phyloP scores from a whole-genome alignment of 1,140 invertebrate species.

The Zelostemma sp. region DNA sequence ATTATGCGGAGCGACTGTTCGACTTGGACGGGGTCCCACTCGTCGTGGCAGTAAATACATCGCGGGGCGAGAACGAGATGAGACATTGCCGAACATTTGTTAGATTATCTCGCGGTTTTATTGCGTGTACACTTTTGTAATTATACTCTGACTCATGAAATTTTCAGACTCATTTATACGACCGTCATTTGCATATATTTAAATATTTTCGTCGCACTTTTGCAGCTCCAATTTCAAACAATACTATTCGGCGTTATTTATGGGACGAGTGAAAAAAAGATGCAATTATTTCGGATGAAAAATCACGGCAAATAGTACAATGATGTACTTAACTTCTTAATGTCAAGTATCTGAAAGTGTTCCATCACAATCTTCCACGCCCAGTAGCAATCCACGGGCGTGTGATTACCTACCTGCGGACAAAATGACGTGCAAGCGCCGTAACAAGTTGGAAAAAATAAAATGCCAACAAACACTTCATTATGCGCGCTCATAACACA shows the following conservation, averaged over 20 bases:
- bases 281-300: slow-evolving; percentile 28
- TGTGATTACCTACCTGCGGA: slow-evolving; percentile 63
- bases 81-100: slow-evolving; percentile 60
- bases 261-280: slow-evolving; percentile 15
- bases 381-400: slow-evolving; percentile 63
- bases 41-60: slow-evolving; percentile 63
- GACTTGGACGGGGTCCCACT: slow-evolving; percentile 67
- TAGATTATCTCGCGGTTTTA: slow-evolving; percentile 67
- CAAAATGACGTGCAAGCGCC: slow-evolving; percentile 58
- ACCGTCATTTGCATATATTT: slow-evolving; percentile 33
- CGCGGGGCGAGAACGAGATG: slow-evolving; percentile 50
- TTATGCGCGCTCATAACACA: slow-evolving; percentile 60
- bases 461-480: slow-evolving; percentile 64
- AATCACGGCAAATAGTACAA: not conserved
- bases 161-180: slow-evolving; percentile 41
- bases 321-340: not conserved
- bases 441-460: slow-evolving; percentile 60
- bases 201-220: slow-evolving; percentile 4
- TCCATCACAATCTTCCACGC: slow-evolving; percentile 65
- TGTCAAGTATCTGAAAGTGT: slow-evolving; percentile 32
- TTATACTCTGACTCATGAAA: slow-evolving; percentile 54
- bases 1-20: slow-evolving; percentile 63
- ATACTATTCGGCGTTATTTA: slow-evolving; percentile 4
- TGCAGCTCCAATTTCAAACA: not conserved
- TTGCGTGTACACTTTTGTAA: slow-evolving; percentile 65